phyloP scores from a whole-genome alignment of 2,888 invertebrate species.

The Parnassius apollo region DNA sequence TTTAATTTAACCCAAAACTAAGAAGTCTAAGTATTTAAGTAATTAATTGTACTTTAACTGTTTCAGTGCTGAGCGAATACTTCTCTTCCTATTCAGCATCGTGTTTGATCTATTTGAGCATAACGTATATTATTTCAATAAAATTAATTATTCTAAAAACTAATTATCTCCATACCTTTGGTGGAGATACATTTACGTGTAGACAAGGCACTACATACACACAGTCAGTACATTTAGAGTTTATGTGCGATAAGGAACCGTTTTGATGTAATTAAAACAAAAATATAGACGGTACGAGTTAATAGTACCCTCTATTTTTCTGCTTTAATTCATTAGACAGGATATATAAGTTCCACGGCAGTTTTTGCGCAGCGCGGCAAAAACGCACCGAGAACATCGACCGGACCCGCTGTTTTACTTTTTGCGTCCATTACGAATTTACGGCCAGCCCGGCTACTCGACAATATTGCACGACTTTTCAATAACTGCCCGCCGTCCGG shows the following conservation, averaged over 20 bases:
- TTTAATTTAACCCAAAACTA: too few relatives aligned
- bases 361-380: constrained; percentile 62
- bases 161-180: too few relatives aligned
- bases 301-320: constrained; percentile 24
- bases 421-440: constrained; percentile 80
- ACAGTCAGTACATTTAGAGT: too few relatives aligned
- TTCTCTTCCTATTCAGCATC: too few relatives aligned
- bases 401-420: constrained; percentile 66
- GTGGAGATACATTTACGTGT: too few relatives aligned
- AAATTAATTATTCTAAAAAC: too few relatives aligned
- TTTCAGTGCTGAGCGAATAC: too few relatives aligned
- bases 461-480: constrained; percentile 81
- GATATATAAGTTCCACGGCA: constrained; percentile 59
- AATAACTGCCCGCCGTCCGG: constrained; percentile 71
- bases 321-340: constrained; percentile 12
- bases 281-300: constrained; percentile 54
- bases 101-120: too few relatives aligned
- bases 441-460: constrained; percentile 72
- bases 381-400: constrained; percentile 49
- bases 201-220: too few relatives aligned
- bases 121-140: too few relatives aligned
- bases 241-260: background rate
- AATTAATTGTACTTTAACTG: too few relatives aligned
- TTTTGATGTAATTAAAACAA: constrained; percentile 6
- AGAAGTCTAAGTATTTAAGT: too few relatives aligned